Evolutionary conservation across 2,113 vertebrate species (phyloP).

Genomic region (Equus przewalskii): DNA sequence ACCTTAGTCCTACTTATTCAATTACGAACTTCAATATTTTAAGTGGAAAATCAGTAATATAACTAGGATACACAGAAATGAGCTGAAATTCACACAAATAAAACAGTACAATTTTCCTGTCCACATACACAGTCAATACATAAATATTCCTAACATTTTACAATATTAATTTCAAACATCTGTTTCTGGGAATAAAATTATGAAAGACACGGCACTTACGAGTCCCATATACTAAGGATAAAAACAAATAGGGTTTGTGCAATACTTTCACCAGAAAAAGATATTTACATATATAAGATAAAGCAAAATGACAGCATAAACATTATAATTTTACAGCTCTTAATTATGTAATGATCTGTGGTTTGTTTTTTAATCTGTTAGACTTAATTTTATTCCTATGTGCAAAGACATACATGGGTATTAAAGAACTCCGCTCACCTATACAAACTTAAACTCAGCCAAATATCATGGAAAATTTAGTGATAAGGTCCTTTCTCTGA

Average conservation of each 20-base stretch:
- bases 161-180: slow-evolving; percentile 29
- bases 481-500: background rate
- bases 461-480: slow-evolving; percentile 49
- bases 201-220: background rate
- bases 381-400: slow-evolving; percentile 40
- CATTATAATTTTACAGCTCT: slow-evolving; percentile 11
- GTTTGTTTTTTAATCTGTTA: slow-evolving; percentile 17
- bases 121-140: background rate
- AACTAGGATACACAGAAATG: background rate
- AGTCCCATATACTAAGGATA: background rate
- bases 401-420: background rate
- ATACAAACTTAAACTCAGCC: background rate
- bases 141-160: slow-evolving; percentile 21
- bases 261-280: background rate
- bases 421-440: slow-evolving; percentile 48
- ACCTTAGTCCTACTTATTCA: slow-evolving; percentile 22
- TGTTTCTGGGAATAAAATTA: slow-evolving; percentile 37
- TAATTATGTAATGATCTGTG: slow-evolving; percentile 30
- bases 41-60: slow-evolving; percentile 20
- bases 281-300: background rate
- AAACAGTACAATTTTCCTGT: slow-evolving; percentile 14
- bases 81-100: slow-evolving; percentile 48
- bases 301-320: slow-evolving; percentile 55
- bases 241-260: slow-evolving; percentile 22
- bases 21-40: slow-evolving; percentile 37